These are phyloP conservation scores for Delia radicum DNA, from an alignment of 1,140 invertebrate genomes.

Conservation along the genomic window DNA sequence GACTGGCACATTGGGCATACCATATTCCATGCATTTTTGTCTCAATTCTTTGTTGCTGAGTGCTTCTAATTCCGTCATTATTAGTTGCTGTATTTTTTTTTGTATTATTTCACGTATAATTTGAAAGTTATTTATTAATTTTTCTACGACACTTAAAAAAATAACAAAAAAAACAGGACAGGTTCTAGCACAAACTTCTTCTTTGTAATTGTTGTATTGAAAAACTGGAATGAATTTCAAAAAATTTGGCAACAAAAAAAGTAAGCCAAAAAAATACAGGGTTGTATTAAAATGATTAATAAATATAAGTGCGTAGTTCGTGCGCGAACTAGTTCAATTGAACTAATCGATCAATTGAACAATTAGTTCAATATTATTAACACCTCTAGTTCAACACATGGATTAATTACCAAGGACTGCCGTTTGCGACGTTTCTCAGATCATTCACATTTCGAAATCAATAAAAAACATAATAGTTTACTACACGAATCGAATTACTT, in stretches of 20 bases:
- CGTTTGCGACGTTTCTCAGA: too few relatives aligned
- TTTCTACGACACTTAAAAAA: background rate
- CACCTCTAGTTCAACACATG: too few relatives aligned
- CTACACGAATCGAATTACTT: too few relatives aligned
- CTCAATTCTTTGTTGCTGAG: slow-evolving; percentile 43
- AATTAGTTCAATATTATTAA: too few relatives aligned
- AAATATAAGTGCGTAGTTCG: too few relatives aligned
- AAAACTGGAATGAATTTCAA: slow-evolving; percentile 10
- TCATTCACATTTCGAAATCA: too few relatives aligned
- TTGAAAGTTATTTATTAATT: background rate
- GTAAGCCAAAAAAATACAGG: background rate
- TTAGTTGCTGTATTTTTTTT: slow-evolving; percentile 12
- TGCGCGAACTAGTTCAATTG: too few relatives aligned
- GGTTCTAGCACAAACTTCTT: background rate
- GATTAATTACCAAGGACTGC: too few relatives aligned
- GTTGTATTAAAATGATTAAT: slow-evolving; percentile 10
- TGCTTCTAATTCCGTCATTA: slow-evolving; percentile 34
- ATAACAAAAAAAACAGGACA: slow-evolving; percentile 3
- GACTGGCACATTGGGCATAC: slow-evolving; percentile 44
- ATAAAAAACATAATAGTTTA: too few relatives aligned
- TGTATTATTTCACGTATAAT: background rate
- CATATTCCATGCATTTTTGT: slow-evolving; percentile 42
- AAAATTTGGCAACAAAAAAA: background rate
- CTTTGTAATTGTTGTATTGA: background rate
- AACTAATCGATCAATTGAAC: too few relatives aligned